Evolutionary conservation across 2,113 vertebrate genomes (phyloP).

Genomic region (Eublepharis macularius): DNA sequence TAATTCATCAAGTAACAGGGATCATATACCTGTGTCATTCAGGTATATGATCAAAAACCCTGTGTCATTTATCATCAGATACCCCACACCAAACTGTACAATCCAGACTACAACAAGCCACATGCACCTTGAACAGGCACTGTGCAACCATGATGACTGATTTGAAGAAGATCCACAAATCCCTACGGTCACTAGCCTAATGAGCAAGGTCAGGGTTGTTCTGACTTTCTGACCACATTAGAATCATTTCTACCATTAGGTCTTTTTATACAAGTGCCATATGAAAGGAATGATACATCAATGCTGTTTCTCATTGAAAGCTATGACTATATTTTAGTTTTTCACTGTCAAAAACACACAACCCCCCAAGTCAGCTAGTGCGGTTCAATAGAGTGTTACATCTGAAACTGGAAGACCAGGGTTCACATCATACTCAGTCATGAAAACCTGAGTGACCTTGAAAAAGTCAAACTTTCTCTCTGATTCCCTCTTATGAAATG

Average conservation of each 20-base stretch:
- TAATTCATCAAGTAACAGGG: too few species aligned
- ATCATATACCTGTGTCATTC: not conserved
- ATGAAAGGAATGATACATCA: not conserved
- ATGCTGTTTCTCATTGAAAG: not conserved
- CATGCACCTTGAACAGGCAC: not conserved
- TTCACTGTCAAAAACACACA: not conserved
- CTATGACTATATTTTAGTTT: not conserved
- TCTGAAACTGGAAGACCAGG: not conserved
- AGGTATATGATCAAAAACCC: too few species aligned
- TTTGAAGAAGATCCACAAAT: not conserved
- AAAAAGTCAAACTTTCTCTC: too few species aligned
- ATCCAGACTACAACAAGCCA: not conserved
- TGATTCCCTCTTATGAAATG: too few species aligned
- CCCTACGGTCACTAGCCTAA: not conserved
- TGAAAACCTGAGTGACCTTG: too few species aligned
- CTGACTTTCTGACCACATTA: not conserved
- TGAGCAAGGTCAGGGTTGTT: not conserved
- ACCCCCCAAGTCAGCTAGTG: not conserved
- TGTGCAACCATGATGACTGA: not conserved
- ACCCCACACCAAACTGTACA: not conserved
- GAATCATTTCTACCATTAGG: not conserved
- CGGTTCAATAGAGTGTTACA: not conserved
- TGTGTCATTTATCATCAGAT: not conserved
- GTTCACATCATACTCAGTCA: not conserved
- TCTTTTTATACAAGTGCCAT: not conserved